Percentiles rank a stretch among this genome's conserved stretches.
Evolutionary conservation across 2,888 invertebrate genomes (phyloP).

Genomic region (Megastigmus dorsalis): DNA sequence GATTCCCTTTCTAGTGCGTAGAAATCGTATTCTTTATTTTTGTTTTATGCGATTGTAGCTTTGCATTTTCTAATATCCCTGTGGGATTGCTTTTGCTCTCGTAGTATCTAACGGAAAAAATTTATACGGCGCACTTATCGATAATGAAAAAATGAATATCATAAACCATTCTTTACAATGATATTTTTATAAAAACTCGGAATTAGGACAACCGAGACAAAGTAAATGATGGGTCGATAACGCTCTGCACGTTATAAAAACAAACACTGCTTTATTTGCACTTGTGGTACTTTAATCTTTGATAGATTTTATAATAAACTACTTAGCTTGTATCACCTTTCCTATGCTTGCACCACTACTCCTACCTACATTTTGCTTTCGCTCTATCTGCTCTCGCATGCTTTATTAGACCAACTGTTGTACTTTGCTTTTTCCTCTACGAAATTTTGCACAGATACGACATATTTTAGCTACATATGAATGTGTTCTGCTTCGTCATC

Average conservation of each 20-base stretch:
- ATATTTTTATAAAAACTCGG: conserved; percentile 37
- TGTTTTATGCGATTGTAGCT: conserved; percentile 34
- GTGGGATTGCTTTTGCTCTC: conserved; percentile 42
- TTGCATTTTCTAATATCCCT: conserved; percentile 26
- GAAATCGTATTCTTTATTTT: conserved; percentile 38
- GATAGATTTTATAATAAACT: conserved; percentile 55
- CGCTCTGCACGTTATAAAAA: conserved; percentile 32
- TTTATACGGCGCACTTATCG: conserved; percentile 14
- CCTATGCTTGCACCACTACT: conserved; percentile 38
- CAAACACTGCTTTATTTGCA: conserved; percentile 35
- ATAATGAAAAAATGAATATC: conserved; percentile 27
- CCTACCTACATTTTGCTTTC: conserved; percentile 31
- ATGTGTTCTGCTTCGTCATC: no score
- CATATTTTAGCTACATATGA: no score
- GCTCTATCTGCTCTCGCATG: conserved; percentile 18
- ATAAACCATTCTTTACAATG: conserved; percentile 19
- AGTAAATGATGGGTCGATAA: conserved; percentile 41
- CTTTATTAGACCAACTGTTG: background rate
- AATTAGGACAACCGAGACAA: conserved; percentile 21
- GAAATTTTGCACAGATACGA: background rate
- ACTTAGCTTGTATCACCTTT: conserved; percentile 47
- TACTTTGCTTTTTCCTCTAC: background rate
- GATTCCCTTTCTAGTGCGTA: conserved; percentile 19
- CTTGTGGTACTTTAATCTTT: conserved; percentile 47
- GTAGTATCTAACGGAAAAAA: conserved; percentile 17